A percentile compares a stretch with the other conserved stretches of the same genome.
Evolutionary conservation across 2,797 vertebrate species (phyloP).

Genomic region (Propithecus deckenii): DNA sequence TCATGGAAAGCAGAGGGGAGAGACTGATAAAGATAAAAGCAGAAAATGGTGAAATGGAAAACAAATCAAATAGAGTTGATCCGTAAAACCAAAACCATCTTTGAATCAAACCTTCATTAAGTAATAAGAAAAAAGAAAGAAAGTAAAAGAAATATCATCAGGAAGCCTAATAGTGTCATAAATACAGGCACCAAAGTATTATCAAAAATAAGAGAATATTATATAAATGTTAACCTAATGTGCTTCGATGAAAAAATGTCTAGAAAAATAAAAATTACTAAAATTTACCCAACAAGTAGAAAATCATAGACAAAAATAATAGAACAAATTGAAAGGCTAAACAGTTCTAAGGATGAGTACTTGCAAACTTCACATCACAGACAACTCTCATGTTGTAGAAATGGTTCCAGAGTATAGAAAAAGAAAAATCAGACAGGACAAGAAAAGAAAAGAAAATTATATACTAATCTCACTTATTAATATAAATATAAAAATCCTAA

Average conservation of each 20-base stretch:
- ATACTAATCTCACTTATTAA: background rate
- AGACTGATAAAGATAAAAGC: slow-evolving; percentile 21
- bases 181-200: background rate
- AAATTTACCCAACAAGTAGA: background rate
- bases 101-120: slow-evolving; percentile 1
- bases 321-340: background rate
- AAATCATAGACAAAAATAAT: background rate
- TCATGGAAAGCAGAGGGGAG: background rate
- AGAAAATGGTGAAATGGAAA: slow-evolving; percentile 45
- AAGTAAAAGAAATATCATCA: background rate
- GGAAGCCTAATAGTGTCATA: background rate
- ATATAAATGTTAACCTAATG: background rate
- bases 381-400: slow-evolving; percentile 4
- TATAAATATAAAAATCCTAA: slow-evolving; percentile 1
- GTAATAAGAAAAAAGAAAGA: background rate
- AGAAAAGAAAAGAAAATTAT: background rate
- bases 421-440: background rate
- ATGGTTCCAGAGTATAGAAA: background rate
- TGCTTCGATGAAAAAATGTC: background rate
- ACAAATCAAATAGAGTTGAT: slow-evolving; percentile 32
- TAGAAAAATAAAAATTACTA: slow-evolving; percentile 11
- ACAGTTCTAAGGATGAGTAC: background rate
- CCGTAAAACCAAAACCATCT: background rate
- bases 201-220: slow-evolving; percentile 16
- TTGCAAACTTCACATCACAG: background rate